Evolutionary conservation across 1,140 invertebrate species (phyloP).

Genomic region (Triops cancriformis): DNA sequence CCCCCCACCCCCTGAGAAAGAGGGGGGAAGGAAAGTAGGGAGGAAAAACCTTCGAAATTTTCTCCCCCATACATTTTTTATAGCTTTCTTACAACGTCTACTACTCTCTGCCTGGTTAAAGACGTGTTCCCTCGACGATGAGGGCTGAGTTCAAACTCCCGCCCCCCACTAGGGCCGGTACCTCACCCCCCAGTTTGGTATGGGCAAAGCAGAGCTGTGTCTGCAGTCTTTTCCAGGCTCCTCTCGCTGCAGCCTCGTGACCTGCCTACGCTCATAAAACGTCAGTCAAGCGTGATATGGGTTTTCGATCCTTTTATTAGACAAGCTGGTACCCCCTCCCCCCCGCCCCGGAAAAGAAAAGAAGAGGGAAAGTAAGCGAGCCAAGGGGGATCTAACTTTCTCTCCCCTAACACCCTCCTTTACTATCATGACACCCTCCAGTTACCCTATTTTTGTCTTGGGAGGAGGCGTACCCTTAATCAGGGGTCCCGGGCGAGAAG

Average conservation of each 20-base stretch:
- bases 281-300: conserved; percentile 12
- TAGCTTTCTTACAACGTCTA: not conserved
- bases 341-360: not conserved
- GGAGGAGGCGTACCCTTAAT: not conserved
- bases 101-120: conserved; percentile 2
- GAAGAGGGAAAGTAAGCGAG: not conserved
- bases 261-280: conserved; percentile 12
- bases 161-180: not conserved
- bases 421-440: not conserved
- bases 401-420: not conserved
- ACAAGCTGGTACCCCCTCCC: not conserved
- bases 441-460: not conserved
- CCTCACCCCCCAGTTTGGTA: not conserved
- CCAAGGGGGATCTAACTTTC: not conserved
- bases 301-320: conserved; percentile 14
- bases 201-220: not conserved
- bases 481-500: conserved; percentile 1
- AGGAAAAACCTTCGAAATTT: too few species aligned
- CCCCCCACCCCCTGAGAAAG: too few species aligned
- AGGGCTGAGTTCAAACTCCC: not conserved
- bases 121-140: not conserved
- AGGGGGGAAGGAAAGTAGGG: not conserved
- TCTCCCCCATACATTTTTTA: not conserved
- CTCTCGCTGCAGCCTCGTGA: not conserved
- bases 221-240: not conserved